Evolutionary conservation across 2,113 vertebrate genomes (phyloP).

Genomic region (Gavialis gangeticus): DNA sequence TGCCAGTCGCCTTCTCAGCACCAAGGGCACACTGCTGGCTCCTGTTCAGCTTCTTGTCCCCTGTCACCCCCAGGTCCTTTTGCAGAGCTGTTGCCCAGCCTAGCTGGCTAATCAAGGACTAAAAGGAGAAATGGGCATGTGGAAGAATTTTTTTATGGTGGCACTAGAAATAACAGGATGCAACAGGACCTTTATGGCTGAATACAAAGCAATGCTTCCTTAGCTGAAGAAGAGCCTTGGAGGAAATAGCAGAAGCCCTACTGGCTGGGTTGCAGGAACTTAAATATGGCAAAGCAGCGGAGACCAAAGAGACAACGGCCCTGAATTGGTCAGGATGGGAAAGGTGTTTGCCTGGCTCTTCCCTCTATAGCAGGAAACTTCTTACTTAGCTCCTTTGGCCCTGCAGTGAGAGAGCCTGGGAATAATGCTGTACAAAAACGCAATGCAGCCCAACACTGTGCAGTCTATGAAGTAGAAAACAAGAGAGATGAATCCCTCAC

Average conservation of each 20-base stretch:
- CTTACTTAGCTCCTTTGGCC: background rate
- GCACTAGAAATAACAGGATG: fast-evolving
- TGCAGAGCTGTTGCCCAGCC: too few relatives aligned
- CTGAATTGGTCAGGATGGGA: background rate
- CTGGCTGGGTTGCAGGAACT: background rate
- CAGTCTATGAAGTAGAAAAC: background rate
- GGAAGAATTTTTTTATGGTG: background rate
- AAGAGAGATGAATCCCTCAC: background rate
- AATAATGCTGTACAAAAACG: background rate
- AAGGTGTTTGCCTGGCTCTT: background rate
- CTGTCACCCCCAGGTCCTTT: too few relatives aligned
- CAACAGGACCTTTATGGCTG: background rate
- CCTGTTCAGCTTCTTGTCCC: too few relatives aligned
- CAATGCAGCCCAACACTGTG: too few relatives aligned
- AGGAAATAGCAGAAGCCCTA: background rate
- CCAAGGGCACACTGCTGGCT: too few relatives aligned
- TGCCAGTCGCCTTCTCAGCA: too few relatives aligned
- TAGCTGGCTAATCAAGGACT: background rate
- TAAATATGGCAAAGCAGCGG: background rate
- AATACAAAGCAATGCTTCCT: background rate
- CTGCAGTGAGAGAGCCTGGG: background rate
- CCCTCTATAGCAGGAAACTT: background rate
- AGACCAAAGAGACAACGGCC: background rate
- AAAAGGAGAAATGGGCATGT: background rate
- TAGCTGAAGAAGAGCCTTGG: background rate